Percentiles rank a stretch among this genome's conserved stretches.
Conservation (phyloP, 2,797 vertebrate species). For the Mormyrops attenuatus region DNA sequence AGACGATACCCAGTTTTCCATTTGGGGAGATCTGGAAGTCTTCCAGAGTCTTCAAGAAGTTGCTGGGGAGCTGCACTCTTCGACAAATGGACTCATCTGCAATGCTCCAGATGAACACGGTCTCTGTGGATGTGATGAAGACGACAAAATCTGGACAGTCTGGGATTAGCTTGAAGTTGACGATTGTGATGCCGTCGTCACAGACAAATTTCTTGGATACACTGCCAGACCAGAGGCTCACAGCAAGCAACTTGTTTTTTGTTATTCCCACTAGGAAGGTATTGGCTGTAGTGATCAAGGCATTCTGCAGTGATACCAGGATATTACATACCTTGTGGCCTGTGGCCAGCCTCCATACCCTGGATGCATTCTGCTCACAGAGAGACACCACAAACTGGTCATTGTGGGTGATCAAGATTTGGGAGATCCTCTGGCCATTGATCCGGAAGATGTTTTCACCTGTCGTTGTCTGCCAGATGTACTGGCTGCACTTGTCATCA, state of each 20-base stretch:
- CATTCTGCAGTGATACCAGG: conserved; percentile 89
- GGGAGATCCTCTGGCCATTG: conserved; percentile 90
- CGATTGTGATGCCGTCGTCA: conserved; percentile 87
- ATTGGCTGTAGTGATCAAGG: conserved; percentile 93
- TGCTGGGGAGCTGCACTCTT: conserved; percentile 85
- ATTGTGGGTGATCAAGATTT: conserved; percentile 95
- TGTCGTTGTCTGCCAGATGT: conserved; percentile 88
- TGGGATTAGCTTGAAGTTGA: conserved; percentile 90
- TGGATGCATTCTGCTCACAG: conserved; percentile 92
- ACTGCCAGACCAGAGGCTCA: conserved; percentile 97
- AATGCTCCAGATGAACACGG: conserved; percentile 92
- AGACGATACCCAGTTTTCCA: conserved; percentile 91
- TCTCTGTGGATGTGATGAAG: conserved; percentile 93
- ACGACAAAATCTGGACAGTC: conserved; percentile 92
- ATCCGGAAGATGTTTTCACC: conserved; percentile 97
- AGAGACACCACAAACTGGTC: conserved; percentile 99
- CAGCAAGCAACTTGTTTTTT: conserved; percentile 92
- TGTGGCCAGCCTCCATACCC: conserved; percentile 93
- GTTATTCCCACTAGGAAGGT: conserved; percentile 92
- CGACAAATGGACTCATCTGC: conserved; percentile 92
- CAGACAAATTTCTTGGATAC: conserved; percentile 97
- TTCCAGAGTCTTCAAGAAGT: conserved; percentile 89
- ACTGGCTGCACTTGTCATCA: conserved; percentile 94
- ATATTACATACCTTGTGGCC: conserved; percentile 98
- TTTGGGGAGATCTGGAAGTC: conserved; percentile 98